A percentile compares a stretch with the other conserved stretches of the same genome.
phyloP scores from a whole-genome alignment of 2,797 vertebrate genomes.

The Sus cebifrons region DNA sequence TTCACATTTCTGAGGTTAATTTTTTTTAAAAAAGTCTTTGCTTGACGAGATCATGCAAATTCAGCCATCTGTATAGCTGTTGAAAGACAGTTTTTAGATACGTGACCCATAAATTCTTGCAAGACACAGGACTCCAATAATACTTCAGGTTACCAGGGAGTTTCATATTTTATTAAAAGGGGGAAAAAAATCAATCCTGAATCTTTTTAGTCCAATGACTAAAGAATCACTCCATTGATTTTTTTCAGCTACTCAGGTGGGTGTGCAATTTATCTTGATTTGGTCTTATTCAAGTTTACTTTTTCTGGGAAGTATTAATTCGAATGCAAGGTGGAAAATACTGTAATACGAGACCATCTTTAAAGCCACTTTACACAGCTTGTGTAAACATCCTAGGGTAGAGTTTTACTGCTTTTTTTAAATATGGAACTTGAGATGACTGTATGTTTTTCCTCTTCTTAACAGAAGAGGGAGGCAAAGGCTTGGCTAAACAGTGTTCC shows the following conservation, averaged over 20 bases:
- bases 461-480: constrained; percentile 91
- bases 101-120: constrained; percentile 78
- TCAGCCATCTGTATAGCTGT: constrained; percentile 66
- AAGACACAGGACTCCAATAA: constrained; percentile 69
- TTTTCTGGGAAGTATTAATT: constrained; percentile 80
- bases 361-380: constrained; percentile 48
- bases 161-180: constrained; percentile 80
- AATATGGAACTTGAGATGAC: constrained; percentile 59
- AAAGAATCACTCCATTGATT: constrained; percentile 75
- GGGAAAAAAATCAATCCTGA: constrained; percentile 78
- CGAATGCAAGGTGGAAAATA: constrained; percentile 25
- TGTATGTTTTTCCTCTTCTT: constrained; percentile 64
- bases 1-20: constrained; percentile 73
- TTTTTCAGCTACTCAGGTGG: constrained; percentile 62
- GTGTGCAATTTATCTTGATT: constrained; percentile 75
- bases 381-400: constrained; percentile 56
- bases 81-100: constrained; percentile 80
- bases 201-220: constrained; percentile 82
- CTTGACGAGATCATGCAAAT: constrained; percentile 86
- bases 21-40: constrained; percentile 82
- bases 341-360: constrained; percentile 15
- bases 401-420: neutral
- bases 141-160: constrained; percentile 70
- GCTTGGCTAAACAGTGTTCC: constrained; percentile 75
- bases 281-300: constrained; percentile 72